Evolutionary conservation across 2,797 vertebrate species (phyloP), one percentile per base, ranked within the genome.

Genomic region (Luscinia luscinia): DNA sequence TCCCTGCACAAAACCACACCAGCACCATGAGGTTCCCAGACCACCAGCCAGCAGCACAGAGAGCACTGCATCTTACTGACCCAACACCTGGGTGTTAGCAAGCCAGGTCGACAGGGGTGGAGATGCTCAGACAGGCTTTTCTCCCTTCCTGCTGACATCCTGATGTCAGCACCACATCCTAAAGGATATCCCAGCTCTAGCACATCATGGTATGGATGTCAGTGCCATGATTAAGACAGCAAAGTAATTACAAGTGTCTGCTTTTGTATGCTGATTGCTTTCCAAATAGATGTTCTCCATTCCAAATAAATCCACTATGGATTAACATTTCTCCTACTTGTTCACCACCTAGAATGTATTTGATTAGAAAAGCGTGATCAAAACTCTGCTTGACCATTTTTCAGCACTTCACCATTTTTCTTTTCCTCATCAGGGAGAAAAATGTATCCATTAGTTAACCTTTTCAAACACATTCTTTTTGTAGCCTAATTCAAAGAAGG

Each of bases 401-500:
- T 90, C 93, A 94, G 94, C 86, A 76, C 89, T 90, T 94, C 78
- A 61, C 88, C 90, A 77, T 87, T 90, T 93, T 87, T 90, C 93
- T 93, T 88, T 66, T 68, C 91, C 91, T 95, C 90, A 89, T 96
- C 88, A 89, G 91, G 95, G 94, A 90, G 93, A 94, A 84, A 89
- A 95, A 93, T 11, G n/a, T 75, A 89, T 77, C 88, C 91, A 96
- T 96, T 95, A 94, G 95, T 94, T 94, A 95, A 96, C 94, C 91
- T 96, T 96, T 95, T 93, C 95, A 93, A 94, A 93, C 91, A 87
- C 74, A 62, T 84, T 87, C 91, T 91, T 95, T 96, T 52, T 94
- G 87, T 82, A 74, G 68, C 74, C 91, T 94, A 94, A 97, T 92
- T 96, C 95, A 94, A 90, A 95, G 80, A 72, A 80, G 78, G 94